Percentiles rank a stretch among this genome's conserved stretches.
phyloP scores from a whole-genome alignment of 2,888 invertebrate genomes.

The Morpho deidamia region DNA sequence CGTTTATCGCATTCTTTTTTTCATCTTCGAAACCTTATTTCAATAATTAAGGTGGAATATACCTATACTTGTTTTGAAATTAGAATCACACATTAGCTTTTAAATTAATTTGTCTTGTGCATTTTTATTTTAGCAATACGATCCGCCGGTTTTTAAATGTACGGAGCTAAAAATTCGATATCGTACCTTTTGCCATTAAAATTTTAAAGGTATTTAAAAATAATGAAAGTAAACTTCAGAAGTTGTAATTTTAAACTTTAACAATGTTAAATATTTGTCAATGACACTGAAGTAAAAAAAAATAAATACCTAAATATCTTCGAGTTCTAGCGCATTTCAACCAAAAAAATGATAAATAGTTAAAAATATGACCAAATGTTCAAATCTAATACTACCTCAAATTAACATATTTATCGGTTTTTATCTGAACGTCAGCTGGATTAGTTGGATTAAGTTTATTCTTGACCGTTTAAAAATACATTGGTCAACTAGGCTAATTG shows the following conservation, averaged over 20 bases:
- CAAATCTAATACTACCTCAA: no score
- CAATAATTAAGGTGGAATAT: conserved; percentile 25
- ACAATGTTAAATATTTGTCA: no score
- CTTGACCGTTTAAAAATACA: no score
- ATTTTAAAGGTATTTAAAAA: neutral
- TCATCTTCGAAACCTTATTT: conserved; percentile 35
- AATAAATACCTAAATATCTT: no score
- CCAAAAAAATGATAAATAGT: no score
- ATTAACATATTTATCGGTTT: no score
- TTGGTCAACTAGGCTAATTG: no score
- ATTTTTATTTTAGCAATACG: neutral
- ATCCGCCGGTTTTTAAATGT: neutral
- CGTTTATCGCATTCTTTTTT: conserved; percentile 38
- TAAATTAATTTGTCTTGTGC: conserved; percentile 1
- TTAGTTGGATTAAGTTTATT: no score
- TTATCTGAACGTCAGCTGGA: no score
- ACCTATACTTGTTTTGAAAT: conserved; percentile 15
- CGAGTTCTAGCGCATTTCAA: no score
- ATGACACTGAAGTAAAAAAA: no score
- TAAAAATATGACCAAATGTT: no score
- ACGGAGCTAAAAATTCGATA: neutral
- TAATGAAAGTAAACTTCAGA: neutral
- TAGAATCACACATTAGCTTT: conserved; percentile 12
- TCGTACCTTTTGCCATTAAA: neutral
- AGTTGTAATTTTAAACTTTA: neutral